phyloP scores from a whole-genome alignment of 2,797 vertebrate species.

The Betta splendens region DNA sequence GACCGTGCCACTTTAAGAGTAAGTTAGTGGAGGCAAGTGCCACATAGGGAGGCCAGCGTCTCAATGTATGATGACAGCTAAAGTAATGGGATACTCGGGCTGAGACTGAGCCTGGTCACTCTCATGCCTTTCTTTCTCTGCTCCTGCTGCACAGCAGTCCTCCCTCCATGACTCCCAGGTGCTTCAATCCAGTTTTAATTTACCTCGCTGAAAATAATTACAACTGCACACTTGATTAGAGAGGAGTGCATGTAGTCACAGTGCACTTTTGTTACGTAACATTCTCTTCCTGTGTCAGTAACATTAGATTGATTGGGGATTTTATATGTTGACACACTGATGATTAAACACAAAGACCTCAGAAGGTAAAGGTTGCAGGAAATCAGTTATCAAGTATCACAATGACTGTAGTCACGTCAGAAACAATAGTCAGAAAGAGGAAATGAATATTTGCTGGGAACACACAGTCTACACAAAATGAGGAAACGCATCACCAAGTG shows the following conservation, averaged over 20 bases:
- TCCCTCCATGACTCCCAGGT: conserved; percentile 30
- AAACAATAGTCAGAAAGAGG: conserved; percentile 5
- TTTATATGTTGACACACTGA: conserved; percentile 16
- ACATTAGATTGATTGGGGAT: conserved; percentile 42
- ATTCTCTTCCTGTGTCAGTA: conserved; percentile 30
- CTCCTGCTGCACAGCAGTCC: conserved; percentile 37
- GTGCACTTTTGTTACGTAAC: conserved; percentile 33
- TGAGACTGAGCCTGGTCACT: conserved; percentile 43
- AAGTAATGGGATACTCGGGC: conserved; percentile 64
- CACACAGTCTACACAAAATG: background rate
- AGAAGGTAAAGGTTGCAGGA: background rate
- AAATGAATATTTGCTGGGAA: conserved; percentile 1
- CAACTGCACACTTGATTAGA: conserved; percentile 49
- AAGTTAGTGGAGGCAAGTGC: conserved; percentile 42
- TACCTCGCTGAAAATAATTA: conserved; percentile 60
- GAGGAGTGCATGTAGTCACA: conserved; percentile 32
- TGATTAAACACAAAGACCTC: background rate
- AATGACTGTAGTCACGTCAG: background rate
- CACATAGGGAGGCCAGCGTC: conserved; percentile 44
- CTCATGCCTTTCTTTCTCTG: conserved; percentile 26
- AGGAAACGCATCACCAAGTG: background rate
- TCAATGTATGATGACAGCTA: conserved; percentile 45
- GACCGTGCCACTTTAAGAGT: conserved; percentile 51
- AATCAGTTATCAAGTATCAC: background rate
- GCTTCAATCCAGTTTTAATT: conserved; percentile 59